Base-by-base conservation (phyloP, 2,113 vertebrate species). In the Blennius ocellaris region DNA sequence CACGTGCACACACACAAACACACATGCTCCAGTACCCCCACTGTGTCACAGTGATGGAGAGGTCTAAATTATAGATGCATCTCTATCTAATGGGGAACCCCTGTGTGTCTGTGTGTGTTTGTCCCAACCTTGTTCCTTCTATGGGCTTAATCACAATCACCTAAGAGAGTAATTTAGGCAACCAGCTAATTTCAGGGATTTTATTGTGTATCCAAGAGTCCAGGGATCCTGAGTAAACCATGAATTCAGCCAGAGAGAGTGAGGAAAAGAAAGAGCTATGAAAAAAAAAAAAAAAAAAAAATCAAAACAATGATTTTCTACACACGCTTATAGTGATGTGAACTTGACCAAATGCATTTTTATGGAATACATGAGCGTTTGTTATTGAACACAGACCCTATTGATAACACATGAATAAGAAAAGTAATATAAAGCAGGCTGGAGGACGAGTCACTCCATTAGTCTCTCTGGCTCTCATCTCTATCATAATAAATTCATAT, bases 1-100 rank as follows among this genome's bases (percentile, higher is more conserved):
- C 36, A 40, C 16, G 21, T 60, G 60, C 48, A 39, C 3, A 17
- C n/a, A 14, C 38, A 21, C 16, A 9, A 59, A 63, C 16, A 14
- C 40, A 38, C 52, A 69, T 21, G 57, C 57, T 59, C 49, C 68
- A 21, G 53, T 11, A 67, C 75, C 75, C 84, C 81, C n/a, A 58
- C 82, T 87, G 89, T 73, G 85, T 70, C 74, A 79, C 53, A 77
- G 68, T 87, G 88, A 92, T 87, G 76, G 81, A 83, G 56, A 52
- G 72, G 69, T 65, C 74, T 92, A 76, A 87, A 92, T 93, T 89
- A 92, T 89, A 87, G 80, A 93, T 91, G 89, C 44, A 83, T 88
- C 76, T 82, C 62, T 69, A 76, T 89, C 71, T 90, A 90, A 92
- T 87, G 71, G 63, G 76, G 76, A 75, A 16, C 57, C 85, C 76